These are phyloP conservation scores for Elymnias hypermnestra DNA, from an alignment of 1,140 invertebrate species.

Conservation along the genomic window DNA sequence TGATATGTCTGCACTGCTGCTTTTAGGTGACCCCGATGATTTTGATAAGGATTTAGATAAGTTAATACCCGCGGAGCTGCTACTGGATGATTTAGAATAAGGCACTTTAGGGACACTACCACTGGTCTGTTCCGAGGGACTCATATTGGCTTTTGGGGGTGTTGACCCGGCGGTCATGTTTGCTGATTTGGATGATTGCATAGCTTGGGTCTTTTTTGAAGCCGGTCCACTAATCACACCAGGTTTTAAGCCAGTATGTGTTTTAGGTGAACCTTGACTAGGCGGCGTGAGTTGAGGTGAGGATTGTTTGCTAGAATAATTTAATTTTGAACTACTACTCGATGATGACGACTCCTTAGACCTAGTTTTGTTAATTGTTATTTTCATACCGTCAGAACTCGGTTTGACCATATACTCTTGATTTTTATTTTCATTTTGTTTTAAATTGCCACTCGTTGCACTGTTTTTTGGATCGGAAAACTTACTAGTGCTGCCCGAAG, in stretches of 20 bases:
- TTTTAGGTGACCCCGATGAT: constrained; percentile 71
- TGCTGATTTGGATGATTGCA: constrained; percentile 72
- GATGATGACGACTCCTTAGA: constrained; percentile 78
- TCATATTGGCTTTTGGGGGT: constrained; percentile 58
- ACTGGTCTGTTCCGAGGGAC: constrained; percentile 55
- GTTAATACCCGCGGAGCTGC: constrained; percentile 75
- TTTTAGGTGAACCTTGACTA: constrained; percentile 83
- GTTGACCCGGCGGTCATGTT: constrained; percentile 53
- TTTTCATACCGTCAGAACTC: constrained; percentile 90
- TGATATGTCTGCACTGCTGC: constrained; percentile 60
- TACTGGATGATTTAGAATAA: constrained; percentile 77
- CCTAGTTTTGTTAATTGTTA: constrained; percentile 92
- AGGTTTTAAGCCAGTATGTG: constrained; percentile 89
- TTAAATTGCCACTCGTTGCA: constrained; percentile 61
- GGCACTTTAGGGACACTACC: constrained; percentile 70
- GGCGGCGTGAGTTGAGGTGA: constrained; percentile 71
- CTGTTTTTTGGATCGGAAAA: constrained; percentile 75
- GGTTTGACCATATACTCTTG: constrained; percentile 92
- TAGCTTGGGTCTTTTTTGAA: constrained; percentile 83
- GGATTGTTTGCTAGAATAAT: constrained; percentile 64
- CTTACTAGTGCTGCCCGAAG: constrained; percentile 59
- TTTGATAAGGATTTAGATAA: constrained; percentile 74
- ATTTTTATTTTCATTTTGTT: constrained; percentile 81
- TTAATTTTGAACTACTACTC: constrained; percentile 65
- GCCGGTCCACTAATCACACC: constrained; percentile 88